phyloP scores from a whole-genome alignment of 2,797 vertebrate genomes.

The Coregonus ussuriensis region DNA sequence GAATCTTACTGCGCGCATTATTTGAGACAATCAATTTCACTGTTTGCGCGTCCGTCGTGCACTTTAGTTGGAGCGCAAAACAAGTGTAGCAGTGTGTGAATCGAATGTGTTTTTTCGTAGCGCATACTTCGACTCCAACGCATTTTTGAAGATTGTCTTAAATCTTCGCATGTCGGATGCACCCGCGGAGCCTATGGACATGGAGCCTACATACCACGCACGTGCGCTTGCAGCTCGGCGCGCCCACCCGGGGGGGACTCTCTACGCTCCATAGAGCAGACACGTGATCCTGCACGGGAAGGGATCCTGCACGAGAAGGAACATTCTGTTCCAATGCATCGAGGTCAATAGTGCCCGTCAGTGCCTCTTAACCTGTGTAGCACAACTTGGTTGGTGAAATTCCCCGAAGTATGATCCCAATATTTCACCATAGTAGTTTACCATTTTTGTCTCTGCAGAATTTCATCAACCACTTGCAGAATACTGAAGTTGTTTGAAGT shows the following conservation, averaged over 20 bases:
- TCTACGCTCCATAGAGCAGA: conserved; percentile 4
- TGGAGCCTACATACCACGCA: conserved; percentile 8
- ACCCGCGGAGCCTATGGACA: background rate
- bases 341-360: background rate
- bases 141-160: background rate
- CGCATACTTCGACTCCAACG: background rate
- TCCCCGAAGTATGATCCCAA: background rate
- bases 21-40: background rate
- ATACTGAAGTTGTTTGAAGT: too few species aligned
- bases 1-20: background rate
- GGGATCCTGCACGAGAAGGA: background rate
- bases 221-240: conserved; percentile 23
- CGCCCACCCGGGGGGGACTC: background rate
- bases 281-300: conserved; percentile 22
- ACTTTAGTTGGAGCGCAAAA: background rate
- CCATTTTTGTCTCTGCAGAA: too few species aligned
- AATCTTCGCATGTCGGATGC: background rate
- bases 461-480: too few species aligned
- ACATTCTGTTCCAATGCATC: conserved; percentile 36
- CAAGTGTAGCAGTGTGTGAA: background rate
- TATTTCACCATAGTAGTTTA: background rate
- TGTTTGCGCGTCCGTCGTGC: background rate
- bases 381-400: background rate
- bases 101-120: background rate
- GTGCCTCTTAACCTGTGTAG: background rate